Evolutionary conservation across 2,113 vertebrate species (phyloP), one percentile per base, ranked within the genome.

Genomic region (Tragelaphus strepsiceros): DNA sequence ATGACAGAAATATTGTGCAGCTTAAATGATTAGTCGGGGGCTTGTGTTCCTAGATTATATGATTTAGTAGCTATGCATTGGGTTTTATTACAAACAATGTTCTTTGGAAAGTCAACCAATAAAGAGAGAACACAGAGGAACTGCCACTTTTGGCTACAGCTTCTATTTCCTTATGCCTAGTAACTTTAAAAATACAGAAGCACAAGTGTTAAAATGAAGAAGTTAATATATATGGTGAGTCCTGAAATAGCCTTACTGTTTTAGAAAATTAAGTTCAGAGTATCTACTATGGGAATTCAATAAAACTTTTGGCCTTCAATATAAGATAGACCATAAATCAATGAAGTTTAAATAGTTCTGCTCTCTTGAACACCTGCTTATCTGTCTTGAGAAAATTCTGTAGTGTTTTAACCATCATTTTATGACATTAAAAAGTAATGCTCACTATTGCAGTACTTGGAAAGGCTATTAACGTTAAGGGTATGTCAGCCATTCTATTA

Each of bases 391-490:
- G 96, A 98, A 98, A 99, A 98, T 98, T 98, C 98, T 98, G 93
- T 92, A 97, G 97, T 97, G 86, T 98, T 98, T 98, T 98, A 98
- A 88, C 96, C 97, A 0, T 98, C 92, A 97, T 96, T 99, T 99
- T 98, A 98, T 14, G 62, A 98, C 97, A 97, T 92, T 98, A 97
- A 98, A 98, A 98, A 98, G 98, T 98, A 98, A 98, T 98, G 94
- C 88, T 96, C 97, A 86, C 98, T 98, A 97, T 98, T 97, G 97
- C 95, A 98, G 97, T 97, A 96, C 98, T 98, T 99, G 97, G 98
- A 99, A 98, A 97, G 97, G 91, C 93, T 90, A 97, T 99, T 99
- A 98, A 98, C 98, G 98, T 98, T 98, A 99, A 99, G 98, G 51
- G 96, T 98, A 98, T 99, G 98, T 98, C 98, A 98, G 97, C 98